These are phyloP conservation scores for Gisinianus flammeolus DNA, from an alignment of 2,888 invertebrate species.

Conservation along the genomic window DNA sequence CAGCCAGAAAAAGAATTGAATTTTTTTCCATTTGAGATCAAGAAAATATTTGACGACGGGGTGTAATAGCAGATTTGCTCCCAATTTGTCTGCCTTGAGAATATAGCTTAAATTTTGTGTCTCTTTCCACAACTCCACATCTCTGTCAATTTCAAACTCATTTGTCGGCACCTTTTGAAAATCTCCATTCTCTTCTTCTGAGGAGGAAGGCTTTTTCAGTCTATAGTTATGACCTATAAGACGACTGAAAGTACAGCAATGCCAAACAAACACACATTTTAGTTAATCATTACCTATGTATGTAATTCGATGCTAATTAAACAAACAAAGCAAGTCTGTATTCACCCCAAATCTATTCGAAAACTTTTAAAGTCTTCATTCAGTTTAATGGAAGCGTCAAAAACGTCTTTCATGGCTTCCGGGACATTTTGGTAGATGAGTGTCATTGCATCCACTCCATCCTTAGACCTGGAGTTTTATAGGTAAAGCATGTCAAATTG, in stretches of 20 bases:
- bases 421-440: constrained; percentile 18
- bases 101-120: constrained; percentile 46
- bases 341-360: constrained; percentile 13
- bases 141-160: neutral
- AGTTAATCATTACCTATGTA: too few relatives aligned
- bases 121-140: constrained; percentile 35
- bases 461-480: neutral
- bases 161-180: neutral
- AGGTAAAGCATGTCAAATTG: neutral
- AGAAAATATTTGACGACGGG: constrained; percentile 50
- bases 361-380: constrained; percentile 21
- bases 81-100: constrained; percentile 48
- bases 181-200: neutral
- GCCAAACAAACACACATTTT: too few relatives aligned
- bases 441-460: neutral
- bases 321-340: neutral
- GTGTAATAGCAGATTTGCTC: constrained; percentile 46
- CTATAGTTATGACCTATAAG: neutral
- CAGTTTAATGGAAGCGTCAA: neutral
- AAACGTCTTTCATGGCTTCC: constrained; percentile 14
- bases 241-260: too few relatives aligned
- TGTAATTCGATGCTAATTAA: too few relatives aligned
- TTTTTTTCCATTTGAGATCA: constrained; percentile 48
- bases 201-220: neutral
- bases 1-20: constrained; percentile 43